phyloP scores from a whole-genome alignment of 2,888 invertebrate species.

The Gasteruption jaculator region DNA sequence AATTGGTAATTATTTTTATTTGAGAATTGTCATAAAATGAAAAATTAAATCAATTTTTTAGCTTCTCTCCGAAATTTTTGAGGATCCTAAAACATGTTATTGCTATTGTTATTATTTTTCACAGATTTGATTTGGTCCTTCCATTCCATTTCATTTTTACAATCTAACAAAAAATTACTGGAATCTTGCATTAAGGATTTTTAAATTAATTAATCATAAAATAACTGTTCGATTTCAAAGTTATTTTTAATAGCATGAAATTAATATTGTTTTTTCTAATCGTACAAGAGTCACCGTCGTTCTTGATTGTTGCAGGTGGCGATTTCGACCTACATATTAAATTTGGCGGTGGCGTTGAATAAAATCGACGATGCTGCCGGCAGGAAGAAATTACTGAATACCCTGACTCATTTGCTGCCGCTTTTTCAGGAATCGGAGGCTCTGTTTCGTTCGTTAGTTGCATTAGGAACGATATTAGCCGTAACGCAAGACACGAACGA shows the following conservation, averaged over 20 bases:
- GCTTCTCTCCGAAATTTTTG: no score
- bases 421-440: constrained; percentile 68
- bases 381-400: constrained; percentile 55
- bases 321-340: constrained; percentile 67
- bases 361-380: constrained; percentile 56
- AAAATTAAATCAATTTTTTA: no score
- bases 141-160: no score
- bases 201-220: no score
- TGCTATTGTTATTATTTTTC: no score
- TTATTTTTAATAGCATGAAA: background rate
- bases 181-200: no score
- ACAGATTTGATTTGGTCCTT: no score
- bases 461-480: constrained; percentile 68
- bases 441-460: constrained; percentile 70
- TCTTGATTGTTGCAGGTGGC: constrained; percentile 63
- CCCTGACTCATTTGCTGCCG: constrained; percentile 56
- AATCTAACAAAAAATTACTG: no score
- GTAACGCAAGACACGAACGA: constrained; percentile 48
- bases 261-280: constrained; percentile 2
- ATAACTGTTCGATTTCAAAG: no score
- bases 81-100: no score
- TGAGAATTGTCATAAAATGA: no score
- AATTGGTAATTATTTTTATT: no score
- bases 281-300: constrained; percentile 19
- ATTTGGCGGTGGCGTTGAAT: constrained; percentile 64